Conservation (phyloP, 2,797 vertebrate genomes). For the Dendrocincla tyrannina region DNA sequence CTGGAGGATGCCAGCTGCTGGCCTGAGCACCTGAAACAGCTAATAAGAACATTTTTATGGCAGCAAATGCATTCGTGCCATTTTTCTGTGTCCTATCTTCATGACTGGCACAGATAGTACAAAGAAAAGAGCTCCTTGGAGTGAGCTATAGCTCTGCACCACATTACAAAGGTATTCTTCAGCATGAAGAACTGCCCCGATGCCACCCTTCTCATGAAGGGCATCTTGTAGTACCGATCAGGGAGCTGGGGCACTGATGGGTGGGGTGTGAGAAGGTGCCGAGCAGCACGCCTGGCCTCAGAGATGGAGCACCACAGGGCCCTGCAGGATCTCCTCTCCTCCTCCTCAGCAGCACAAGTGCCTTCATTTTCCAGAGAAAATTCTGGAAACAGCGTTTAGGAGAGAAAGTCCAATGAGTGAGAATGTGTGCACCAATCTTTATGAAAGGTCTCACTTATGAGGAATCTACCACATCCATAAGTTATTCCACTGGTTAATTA, state of each 20-base stretch:
- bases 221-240: not conserved
- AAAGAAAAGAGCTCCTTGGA: not conserved
- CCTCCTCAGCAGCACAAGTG: not conserved
- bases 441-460: not conserved
- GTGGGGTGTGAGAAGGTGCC: not conserved
- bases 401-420: not conserved
- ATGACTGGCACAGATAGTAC: not conserved
- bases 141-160: not conserved
- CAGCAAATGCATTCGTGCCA: not conserved
- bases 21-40: not conserved
- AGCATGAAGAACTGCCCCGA: not conserved
- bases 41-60: not conserved
- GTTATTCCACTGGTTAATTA: not conserved
- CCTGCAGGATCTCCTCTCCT: not conserved
- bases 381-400: not conserved
- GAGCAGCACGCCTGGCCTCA: not conserved
- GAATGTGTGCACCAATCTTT: not conserved
- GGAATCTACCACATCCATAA: not conserved
- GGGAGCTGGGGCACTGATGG: fast-evolving
- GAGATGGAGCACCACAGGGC: not conserved
- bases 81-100: not conserved
- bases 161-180: not conserved
- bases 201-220: not conserved
- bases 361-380: not conserved
- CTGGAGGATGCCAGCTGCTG: not conserved